Evolutionary conservation across 1,140 invertebrate species (phyloP).

Genomic region (Drosophila murphyi): DNA sequence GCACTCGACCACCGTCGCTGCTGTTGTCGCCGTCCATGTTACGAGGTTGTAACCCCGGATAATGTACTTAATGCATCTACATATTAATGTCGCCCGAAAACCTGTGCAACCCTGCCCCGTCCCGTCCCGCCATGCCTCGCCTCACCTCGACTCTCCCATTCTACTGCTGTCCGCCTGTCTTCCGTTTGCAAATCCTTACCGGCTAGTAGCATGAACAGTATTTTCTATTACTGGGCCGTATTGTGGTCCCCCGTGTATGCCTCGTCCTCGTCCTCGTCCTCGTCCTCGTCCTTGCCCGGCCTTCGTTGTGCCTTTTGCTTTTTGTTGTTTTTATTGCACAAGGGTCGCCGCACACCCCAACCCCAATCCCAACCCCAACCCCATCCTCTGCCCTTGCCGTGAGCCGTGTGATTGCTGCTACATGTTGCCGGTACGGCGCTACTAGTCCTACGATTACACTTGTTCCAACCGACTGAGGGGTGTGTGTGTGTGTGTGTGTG

Average conservation of each 20-base stretch:
- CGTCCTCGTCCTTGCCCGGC: constrained; percentile 30
- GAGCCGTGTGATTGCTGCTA: constrained; percentile 64
- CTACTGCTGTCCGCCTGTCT: neutral
- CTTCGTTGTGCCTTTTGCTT: constrained; percentile 61
- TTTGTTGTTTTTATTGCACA: constrained; percentile 28
- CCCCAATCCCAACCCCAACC: no score
- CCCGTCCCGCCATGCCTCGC: neutral
- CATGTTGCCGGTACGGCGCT: constrained; percentile 17
- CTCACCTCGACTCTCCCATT: neutral
- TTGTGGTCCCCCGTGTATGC: constrained; percentile 59
- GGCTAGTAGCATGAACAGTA: constrained; percentile 57
- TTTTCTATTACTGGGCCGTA: constrained; percentile 71
- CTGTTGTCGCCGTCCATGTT: constrained; percentile 50
- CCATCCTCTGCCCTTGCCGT: constrained; percentile 6
- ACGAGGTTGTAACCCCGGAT: constrained; percentile 83
- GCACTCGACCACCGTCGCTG: constrained; percentile 28
- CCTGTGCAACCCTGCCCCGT: constrained; percentile 34
- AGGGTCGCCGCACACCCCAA: constrained; percentile 21
- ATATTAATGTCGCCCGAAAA: constrained; percentile 81
- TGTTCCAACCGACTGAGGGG: constrained; percentile 41
- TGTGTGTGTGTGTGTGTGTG: constrained; percentile 5
- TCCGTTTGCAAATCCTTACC: constrained; percentile 47
- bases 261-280: constrained; percentile 36
- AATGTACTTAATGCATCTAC: constrained; percentile 84
- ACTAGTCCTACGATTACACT: constrained; percentile 55